phyloP scores from a whole-genome alignment of 2,113 vertebrate genomes.

The Ophthalmolycus amberensis region DNA sequence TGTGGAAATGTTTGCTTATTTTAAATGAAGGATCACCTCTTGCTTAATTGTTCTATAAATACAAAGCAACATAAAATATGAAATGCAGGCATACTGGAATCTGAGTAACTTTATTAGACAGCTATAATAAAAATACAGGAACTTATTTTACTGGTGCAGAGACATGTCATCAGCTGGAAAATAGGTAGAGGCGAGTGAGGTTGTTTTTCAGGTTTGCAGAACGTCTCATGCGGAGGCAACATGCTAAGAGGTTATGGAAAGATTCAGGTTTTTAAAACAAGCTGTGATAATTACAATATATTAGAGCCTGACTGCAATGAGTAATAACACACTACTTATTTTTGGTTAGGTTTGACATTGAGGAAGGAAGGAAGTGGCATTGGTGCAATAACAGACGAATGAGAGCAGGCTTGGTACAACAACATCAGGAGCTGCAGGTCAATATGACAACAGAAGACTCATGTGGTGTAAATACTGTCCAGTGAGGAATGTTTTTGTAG shows the following conservation, averaged over 20 bases:
- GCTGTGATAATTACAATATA: neutral
- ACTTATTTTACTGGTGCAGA: neutral
- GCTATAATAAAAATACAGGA: neutral
- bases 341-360: neutral
- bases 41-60: neutral
- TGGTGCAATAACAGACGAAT: neutral
- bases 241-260: neutral
- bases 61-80: neutral
- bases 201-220: slow-evolving; percentile 9
- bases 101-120: neutral
- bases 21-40: neutral
- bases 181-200: neutral
- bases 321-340: neutral
- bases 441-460: neutral
- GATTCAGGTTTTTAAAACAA: neutral
- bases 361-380: neutral
- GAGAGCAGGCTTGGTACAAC: neutral
- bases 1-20: neutral
- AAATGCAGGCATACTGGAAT: too few species aligned
- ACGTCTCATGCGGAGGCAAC: neutral
- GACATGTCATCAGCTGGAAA: neutral
- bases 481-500: neutral
- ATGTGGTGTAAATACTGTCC: neutral
- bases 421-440: neutral
- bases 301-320: neutral